phyloP scores from a whole-genome alignment of 2,888 invertebrate species.

The Mythimna vitellina region DNA sequence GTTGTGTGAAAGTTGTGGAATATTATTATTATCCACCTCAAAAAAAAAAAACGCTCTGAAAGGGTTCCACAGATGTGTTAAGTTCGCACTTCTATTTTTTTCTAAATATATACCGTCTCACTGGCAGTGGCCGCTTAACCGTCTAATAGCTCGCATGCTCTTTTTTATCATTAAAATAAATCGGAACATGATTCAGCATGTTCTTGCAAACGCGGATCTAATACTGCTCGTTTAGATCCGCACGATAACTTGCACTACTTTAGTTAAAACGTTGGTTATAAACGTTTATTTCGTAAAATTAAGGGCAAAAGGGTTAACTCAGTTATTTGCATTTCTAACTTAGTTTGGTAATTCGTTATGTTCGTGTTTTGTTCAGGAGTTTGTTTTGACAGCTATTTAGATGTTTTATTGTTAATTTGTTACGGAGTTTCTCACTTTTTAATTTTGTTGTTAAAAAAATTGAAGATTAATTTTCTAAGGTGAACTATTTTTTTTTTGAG shows the following conservation, averaged over 20 bases:
- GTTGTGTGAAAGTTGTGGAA: too few relatives aligned
- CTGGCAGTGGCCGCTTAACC: neutral
- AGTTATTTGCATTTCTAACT: conserved; percentile 49
- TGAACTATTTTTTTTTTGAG: neutral
- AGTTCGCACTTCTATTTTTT: too few relatives aligned
- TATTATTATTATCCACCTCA: too few relatives aligned
- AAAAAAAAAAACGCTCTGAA: too few relatives aligned
- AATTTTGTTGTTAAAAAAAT: neutral
- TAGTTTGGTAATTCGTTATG: conserved; percentile 46
- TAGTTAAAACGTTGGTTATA: conserved; percentile 20
- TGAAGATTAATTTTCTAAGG: neutral
- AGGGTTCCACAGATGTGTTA: too few relatives aligned
- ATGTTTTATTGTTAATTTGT: conserved; percentile 46
- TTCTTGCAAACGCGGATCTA: conserved; percentile 32
- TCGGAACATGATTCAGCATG: conserved; percentile 43
- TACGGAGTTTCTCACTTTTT: neutral
- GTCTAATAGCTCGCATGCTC: neutral
- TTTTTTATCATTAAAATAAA: conserved; percentile 25
- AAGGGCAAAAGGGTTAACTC: conserved; percentile 42
- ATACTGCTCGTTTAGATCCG: conserved; percentile 49
- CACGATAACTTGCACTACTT: conserved; percentile 48
- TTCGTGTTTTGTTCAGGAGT: conserved; percentile 50
- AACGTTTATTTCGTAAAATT: conserved; percentile 35
- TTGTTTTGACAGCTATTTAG: conserved; percentile 36
- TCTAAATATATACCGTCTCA: too few relatives aligned